Evolutionary conservation across 2,113 vertebrate genomes (phyloP), one percentile per base, ranked within the genome.

Genomic region (Nesoenas mayeri): DNA sequence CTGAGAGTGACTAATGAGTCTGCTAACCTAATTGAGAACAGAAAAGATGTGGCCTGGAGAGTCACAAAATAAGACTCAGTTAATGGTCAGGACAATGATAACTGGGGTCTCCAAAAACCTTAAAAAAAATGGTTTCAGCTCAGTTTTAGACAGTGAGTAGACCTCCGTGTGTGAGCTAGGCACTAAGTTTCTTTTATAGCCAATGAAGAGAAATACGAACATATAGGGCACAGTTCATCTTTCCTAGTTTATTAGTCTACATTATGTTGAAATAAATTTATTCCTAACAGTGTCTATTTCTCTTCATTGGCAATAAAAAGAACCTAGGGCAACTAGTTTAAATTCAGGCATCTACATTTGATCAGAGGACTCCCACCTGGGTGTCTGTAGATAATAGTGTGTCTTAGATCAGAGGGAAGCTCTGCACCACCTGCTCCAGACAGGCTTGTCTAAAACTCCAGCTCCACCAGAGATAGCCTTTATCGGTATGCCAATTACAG

Each of bases 341-440:
- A 92, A 95, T 95, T 95, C 94, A 95, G 51, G 34, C 42, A 89
- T 88, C 82, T 84, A 67, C 79, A 86, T 92, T 78, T 87, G 83
- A 97, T 95, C 83, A 92, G 83, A 95, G 57, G 51, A 92, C 64
- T 95, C 86, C 38, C 77, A 93, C 85, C 91, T 95, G 82, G 60
- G 51, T 93, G 66, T 93, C 93, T 94, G 89, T 88, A 94, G 94
- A 94, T 95, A 94, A 97, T 92, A 90, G 47, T 10, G 31, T 79
- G 71, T 83, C 81, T 89, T 78, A 94, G 54, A 96, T 96, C 75
- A 85, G 71, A 94, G 36, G 83, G 64, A 77, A 95, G 28, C 60
- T 93, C 88, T 91, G 44, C 42, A 91, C 75, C 89, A 90, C 89
- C 93, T 95, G 88, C 82, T 96, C 71, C 34, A 94, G 82, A 72